A percentile compares a stretch with the other conserved stretches of the same genome.
Evolutionary conservation across 2,888 invertebrate species (phyloP).

Genomic region (Sminthurinus aureus): DNA sequence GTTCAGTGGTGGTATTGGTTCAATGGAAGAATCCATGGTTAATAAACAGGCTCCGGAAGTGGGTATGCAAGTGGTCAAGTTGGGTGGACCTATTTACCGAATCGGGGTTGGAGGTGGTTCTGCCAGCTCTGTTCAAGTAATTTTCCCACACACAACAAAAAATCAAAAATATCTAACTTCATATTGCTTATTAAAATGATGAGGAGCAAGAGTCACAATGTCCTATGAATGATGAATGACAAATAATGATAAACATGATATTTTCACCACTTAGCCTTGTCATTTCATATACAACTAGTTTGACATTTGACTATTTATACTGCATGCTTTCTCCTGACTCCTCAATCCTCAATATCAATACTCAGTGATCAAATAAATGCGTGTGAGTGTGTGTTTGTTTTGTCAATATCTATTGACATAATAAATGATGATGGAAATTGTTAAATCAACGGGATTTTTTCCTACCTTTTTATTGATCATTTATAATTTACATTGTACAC

Average conservation of each 20-base stretch:
- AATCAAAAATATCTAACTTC: too few relatives aligned
- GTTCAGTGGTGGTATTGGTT: constrained; percentile 97
- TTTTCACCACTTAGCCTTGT: too few relatives aligned
- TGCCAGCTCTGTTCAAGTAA: constrained; percentile 87
- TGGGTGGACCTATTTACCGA: constrained; percentile 96
- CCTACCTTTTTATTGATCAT: neutral
- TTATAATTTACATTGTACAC: neutral
- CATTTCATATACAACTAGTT: too few relatives aligned
- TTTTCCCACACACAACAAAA: too few relatives aligned
- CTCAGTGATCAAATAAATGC: neutral
- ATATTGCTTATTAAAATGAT: neutral
- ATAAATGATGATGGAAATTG: too few relatives aligned
- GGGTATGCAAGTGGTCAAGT: constrained; percentile 91
- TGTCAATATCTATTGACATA: too few relatives aligned
- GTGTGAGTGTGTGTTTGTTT: too few relatives aligned
- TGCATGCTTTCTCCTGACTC: neutral
- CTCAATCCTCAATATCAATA: neutral
- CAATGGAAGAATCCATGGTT: constrained; percentile 83
- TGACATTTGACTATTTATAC: too few relatives aligned
- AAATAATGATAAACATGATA: neutral
- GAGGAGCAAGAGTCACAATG: neutral
- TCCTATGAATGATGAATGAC: neutral
- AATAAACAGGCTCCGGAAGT: constrained; percentile 75
- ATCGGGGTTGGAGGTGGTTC: constrained; percentile 99
- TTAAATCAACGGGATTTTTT: too few relatives aligned